A percentile compares a stretch with the other conserved stretches of the same genome.
Conservation (phyloP, 1,140 invertebrate species). For the Calliphora vicina region DNA sequence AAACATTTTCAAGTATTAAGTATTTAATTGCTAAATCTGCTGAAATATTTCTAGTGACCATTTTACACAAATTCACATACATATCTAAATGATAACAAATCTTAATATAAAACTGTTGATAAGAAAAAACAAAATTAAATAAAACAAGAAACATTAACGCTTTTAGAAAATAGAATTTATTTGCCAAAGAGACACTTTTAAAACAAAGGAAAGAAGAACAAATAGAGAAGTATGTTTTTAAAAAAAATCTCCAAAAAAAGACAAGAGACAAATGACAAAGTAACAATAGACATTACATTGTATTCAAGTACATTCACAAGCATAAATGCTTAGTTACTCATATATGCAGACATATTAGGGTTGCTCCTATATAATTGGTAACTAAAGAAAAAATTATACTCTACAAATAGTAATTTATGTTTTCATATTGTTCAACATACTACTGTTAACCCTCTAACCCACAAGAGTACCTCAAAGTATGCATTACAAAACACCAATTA, state of each 20-base stretch:
- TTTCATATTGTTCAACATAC: too few relatives aligned
- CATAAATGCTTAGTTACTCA: too few relatives aligned
- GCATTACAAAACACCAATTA: too few relatives aligned
- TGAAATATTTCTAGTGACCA: too few relatives aligned
- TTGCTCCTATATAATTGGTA: too few relatives aligned
- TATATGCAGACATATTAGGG: too few relatives aligned
- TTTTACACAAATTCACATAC: neutral
- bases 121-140: neutral
- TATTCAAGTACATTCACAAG: neutral
- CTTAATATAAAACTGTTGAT: neutral
- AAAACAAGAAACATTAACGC: neutral
- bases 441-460: too few relatives aligned
- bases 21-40: too few relatives aligned
- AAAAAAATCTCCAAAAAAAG: neutral
- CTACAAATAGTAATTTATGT: too few relatives aligned
- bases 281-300: neutral
- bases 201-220: conserved; percentile 1
- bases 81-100: neutral
- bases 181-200: conserved; percentile 2
- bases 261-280: neutral
- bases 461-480: too few relatives aligned
- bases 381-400: too few relatives aligned
- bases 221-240: neutral
- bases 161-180: neutral
- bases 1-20: too few relatives aligned